Conservation (phyloP, 2,888 invertebrate genomes). For the Dermolepida albohirtum region DNA sequence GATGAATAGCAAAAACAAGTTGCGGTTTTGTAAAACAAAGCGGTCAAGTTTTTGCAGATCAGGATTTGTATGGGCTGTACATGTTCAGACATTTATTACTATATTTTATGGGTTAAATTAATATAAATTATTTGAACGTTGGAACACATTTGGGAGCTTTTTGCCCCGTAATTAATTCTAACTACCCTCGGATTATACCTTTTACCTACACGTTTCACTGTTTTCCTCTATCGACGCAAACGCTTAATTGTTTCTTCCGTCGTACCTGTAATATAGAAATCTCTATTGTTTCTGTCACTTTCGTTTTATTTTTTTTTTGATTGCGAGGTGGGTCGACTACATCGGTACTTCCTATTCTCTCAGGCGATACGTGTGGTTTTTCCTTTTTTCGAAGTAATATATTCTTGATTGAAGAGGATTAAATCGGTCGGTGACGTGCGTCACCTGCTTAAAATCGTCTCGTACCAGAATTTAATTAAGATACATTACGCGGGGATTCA, state of each 20-base stretch:
- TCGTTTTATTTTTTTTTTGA: too few species aligned
- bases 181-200: conserved; percentile 1
- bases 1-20: conserved; percentile 13
- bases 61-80: conserved; percentile 20
- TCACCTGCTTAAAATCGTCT: conserved; percentile 17
- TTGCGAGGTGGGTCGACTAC: too few species aligned
- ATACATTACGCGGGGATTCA: background rate
- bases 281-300: too few species aligned
- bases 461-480: conserved; percentile 4
- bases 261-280: background rate
- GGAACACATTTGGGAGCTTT: conserved; percentile 6
- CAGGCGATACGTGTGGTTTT: background rate
- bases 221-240: background rate
- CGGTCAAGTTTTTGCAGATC: conserved; percentile 19
- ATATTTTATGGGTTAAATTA: conserved; percentile 32
- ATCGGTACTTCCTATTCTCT: conserved; percentile 6
- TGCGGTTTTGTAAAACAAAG: conserved; percentile 3
- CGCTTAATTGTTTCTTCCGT: conserved; percentile 18
- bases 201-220: conserved; percentile 10
- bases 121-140: conserved; percentile 30
- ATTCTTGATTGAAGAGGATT: conserved; percentile 21
- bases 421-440: conserved; percentile 19
- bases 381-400: background rate
- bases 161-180: conserved; percentile 27
- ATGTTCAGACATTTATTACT: conserved; percentile 28